Base-by-base conservation (phyloP, 2,113 vertebrate genomes). In the Vombatus ursinus region DNA sequence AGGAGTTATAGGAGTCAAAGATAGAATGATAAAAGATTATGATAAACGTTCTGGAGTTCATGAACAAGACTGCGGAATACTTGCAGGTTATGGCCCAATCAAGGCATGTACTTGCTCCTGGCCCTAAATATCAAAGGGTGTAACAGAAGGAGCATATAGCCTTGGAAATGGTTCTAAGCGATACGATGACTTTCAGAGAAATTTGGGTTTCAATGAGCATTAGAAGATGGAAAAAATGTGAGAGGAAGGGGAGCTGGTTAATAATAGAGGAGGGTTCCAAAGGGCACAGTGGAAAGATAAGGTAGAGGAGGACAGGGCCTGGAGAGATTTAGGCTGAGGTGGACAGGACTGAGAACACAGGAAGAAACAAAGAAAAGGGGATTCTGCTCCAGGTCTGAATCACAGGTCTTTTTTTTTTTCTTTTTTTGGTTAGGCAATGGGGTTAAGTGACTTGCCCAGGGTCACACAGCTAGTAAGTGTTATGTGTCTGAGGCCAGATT, bases 21-120 rank as follows among this genome's bases (percentile, higher is more conserved):
- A 92, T 24, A 92, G 93, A 96, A 94, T 90, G 52, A 68, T 50
- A 77, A 77, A 77, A 77, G 37, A n/a, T 77, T 37, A 77, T n/a
- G 61, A 6, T 31, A 68, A 68, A 28, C 19, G 37, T n/a, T n/a
- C n/a, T 19, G 37, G 37, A 77, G 31, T 77, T 77, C 31, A n/a
- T 77, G 61, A 16, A 77, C 61, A 37, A 37, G 61, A 2, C 54
- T 57, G 52, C 25, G 53, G 53, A 61, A 68, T 37, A 68, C 61
- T 68, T 68, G 31, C 0, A n/a, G 61, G 4, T n/a, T n/a, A 77
- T 77, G 37, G 61, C 37, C 37, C 37, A n/a, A 77, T n/a, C 14
- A 77, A 77, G 61, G 61, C 31, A 68, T 19, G 54, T 28, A 57
- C 26, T 57, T 57, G 61, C 14, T 68, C 31, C 31, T 68, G 61